Conservation (phyloP, 2,888 invertebrate genomes). For the Limnephilus auricula region DNA sequence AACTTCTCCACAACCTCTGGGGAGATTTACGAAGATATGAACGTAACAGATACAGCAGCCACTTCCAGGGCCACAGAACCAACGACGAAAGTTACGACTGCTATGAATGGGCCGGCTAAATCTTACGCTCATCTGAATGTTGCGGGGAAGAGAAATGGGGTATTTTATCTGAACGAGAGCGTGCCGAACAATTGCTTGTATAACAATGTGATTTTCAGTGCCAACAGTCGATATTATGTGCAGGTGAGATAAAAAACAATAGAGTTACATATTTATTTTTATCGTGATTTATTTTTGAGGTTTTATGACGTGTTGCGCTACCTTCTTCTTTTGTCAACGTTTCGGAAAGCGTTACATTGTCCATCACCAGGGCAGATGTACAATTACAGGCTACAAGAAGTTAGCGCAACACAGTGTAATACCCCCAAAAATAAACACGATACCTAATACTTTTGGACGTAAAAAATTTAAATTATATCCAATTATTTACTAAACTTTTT, state of each 20-base stretch:
- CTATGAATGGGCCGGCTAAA: conserved; percentile 70
- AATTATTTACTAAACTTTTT: no score
- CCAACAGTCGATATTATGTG: conserved; percentile 79
- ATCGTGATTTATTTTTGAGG: no score
- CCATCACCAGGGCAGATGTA: no score
- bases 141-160: conserved; percentile 70
- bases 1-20: conserved; percentile 29
- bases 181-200: conserved; percentile 80
- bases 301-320: no score
- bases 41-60: conserved; percentile 50
- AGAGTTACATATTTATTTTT: background rate
- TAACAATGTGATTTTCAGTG: conserved; percentile 83
- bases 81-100: conserved; percentile 71
- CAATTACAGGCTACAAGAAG: no score
- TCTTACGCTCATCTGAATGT: conserved; percentile 68
- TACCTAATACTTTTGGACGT: no score
- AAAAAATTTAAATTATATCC: no score
- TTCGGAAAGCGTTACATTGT: no score
- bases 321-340: no score
- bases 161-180: conserved; percentile 71
- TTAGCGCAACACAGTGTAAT: no score
- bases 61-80: conserved; percentile 36
- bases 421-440: no score
- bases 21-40: conserved; percentile 58
- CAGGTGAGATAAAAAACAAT: conserved; percentile 72